A percentile compares a stretch with the other conserved stretches of the same genome.
phyloP scores from a whole-genome alignment of 2,113 vertebrate species.

The Sceloporus tristichus region DNA sequence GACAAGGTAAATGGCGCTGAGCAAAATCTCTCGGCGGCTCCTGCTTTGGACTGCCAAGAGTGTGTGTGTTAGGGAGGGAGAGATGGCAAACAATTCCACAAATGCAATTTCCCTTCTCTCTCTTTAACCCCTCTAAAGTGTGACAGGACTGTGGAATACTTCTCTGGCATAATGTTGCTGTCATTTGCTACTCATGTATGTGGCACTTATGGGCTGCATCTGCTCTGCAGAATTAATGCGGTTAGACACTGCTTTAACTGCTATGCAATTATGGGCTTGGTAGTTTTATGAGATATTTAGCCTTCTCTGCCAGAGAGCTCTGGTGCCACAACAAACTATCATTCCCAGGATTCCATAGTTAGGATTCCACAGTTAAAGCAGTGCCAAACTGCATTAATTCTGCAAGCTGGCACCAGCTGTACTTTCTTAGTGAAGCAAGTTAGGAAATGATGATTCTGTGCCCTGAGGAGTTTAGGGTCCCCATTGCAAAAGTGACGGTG shows the following conservation, averaged over 20 bases:
- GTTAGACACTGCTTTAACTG: no score
- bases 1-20: neutral
- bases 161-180: neutral
- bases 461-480: neutral
- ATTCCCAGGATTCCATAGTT: no score
- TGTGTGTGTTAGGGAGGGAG: neutral
- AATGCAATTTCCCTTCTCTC: neutral
- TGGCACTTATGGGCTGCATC: neutral
- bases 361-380: no score
- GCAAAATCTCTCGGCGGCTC: neutral
- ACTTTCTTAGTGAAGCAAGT: neutral
- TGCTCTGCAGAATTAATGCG: no score
- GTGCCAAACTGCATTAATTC: no score
- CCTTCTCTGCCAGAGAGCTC: no score
- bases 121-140: neutral
- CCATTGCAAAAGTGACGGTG: neutral
- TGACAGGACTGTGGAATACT: neutral
- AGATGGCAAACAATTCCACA: neutral
- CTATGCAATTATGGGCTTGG: no score
- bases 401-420: no score
- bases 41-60: neutral
- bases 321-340: no score
- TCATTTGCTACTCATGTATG: neutral
- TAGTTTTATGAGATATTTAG: no score
- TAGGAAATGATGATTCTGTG: neutral